Percentiles rank a stretch among this genome's conserved stretches.
phyloP scores from a whole-genome alignment of 2,797 vertebrate species.

The Glossophaga mutica region DNA sequence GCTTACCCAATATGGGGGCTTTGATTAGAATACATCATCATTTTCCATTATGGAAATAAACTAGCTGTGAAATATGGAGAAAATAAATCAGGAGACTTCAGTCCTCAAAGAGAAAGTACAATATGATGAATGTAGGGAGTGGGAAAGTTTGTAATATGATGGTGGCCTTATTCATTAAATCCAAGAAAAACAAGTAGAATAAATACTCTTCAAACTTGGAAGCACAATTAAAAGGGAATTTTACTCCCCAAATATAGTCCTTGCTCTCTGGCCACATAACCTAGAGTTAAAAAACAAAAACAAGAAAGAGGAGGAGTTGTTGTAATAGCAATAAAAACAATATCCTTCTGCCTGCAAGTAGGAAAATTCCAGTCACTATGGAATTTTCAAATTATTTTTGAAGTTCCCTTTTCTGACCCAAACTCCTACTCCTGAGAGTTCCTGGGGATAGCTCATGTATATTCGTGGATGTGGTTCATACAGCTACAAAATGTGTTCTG shows the following conservation, averaged over 20 bases:
- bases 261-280: neutral
- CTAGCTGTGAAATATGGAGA: conserved; percentile 27
- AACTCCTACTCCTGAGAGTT: neutral
- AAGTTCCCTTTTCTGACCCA: neutral
- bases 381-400: neutral
- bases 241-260: neutral
- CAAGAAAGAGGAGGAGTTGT: neutral
- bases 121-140: neutral
- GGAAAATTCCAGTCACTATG: neutral
- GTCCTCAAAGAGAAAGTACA: neutral
- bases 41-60: neutral
- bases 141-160: neutral
- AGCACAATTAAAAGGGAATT: neutral
- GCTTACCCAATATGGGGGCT: neutral
- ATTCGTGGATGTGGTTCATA: neutral
- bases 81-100: neutral
- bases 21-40: neutral
- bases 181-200: neutral
- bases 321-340: neutral
- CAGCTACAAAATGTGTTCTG: neutral
- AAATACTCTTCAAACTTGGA: neutral
- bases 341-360: neutral
- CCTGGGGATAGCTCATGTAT: neutral
- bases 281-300: neutral
- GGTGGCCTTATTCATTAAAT: neutral